These are phyloP conservation scores for Pantherophis vulpinus DNA, from an alignment of 2,797 vertebrate species.

Conservation along the genomic window DNA sequence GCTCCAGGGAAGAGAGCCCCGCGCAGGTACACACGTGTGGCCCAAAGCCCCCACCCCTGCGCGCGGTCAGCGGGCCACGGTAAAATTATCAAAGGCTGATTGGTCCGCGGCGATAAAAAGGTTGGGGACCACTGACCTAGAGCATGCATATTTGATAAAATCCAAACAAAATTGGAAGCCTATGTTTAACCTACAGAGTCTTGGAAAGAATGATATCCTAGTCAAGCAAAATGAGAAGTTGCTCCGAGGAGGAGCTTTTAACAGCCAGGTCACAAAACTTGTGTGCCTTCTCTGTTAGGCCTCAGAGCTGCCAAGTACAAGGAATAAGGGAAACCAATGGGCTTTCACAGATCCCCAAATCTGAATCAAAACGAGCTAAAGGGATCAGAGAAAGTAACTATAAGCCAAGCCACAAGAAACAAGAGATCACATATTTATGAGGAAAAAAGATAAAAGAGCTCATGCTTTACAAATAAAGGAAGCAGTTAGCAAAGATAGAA, in stretches of 20 bases:
- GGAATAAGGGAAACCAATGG: neutral
- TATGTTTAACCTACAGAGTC: neutral
- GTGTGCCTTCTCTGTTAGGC: neutral
- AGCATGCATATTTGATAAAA: neutral
- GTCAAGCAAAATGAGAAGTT: neutral
- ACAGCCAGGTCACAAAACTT: neutral
- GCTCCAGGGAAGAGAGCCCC: too few relatives aligned
- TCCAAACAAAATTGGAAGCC: neutral
- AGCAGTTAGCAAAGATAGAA: neutral
- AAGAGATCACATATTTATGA: neutral
- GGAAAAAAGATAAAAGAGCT: neutral
- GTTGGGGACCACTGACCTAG: too few relatives aligned
- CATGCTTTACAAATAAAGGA: neutral
- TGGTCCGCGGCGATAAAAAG: too few relatives aligned
- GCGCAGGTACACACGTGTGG: too few relatives aligned
- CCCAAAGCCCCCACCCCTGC: too few relatives aligned
- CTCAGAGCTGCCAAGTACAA: neutral
- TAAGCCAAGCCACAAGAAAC: neutral
- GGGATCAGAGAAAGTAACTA: neutral
- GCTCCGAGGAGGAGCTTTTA: neutral
- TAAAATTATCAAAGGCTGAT: too few relatives aligned
- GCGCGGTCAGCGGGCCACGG: too few relatives aligned
- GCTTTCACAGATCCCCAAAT: neutral
- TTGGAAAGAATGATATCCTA: neutral
- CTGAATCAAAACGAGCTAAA: neutral